Evolutionary conservation across 2,888 invertebrate species (phyloP).

Genomic region (Polyommatus icarus): DNA sequence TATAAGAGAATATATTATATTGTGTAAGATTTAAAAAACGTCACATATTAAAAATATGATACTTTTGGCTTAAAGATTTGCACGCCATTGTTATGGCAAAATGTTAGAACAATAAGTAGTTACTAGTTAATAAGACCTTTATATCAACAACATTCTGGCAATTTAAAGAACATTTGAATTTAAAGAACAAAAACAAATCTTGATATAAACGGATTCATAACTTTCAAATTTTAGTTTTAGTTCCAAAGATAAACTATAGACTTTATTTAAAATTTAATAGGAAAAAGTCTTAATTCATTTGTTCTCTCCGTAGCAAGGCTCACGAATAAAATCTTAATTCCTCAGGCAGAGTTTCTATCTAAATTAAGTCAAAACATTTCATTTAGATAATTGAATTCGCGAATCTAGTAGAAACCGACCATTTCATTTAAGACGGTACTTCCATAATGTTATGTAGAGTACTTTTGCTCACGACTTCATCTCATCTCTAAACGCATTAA

Average conservation of each 20-base stretch:
- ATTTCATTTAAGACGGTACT: not conserved
- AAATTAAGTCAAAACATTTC: constrained; percentile 20
- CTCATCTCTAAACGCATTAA: not conserved
- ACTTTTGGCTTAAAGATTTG: too few relatives aligned
- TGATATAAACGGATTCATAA: too few relatives aligned
- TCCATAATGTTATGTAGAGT: not conserved
- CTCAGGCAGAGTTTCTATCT: not conserved
- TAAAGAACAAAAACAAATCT: too few relatives aligned
- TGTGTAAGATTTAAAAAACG: too few relatives aligned
- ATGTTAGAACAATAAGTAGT: too few relatives aligned
- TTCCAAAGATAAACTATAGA: not conserved
- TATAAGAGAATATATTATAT: too few relatives aligned
- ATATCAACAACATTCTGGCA: too few relatives aligned
- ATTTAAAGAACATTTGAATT: too few relatives aligned
- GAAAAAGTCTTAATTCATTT: not conserved
- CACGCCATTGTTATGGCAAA: too few relatives aligned
- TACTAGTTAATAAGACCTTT: too few relatives aligned
- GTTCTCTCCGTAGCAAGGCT: not conserved
- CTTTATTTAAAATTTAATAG: not conserved
- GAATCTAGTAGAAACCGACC: not conserved
- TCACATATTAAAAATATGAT: too few relatives aligned
- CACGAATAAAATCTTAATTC: not conserved
- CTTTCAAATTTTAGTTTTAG: not conserved
- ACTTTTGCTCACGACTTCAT: not conserved
- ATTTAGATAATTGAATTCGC: constrained; percentile 10